Evolutionary conservation across 1,140 invertebrate species (phyloP).

Genomic region (Pseudomyrmex gracilis): DNA sequence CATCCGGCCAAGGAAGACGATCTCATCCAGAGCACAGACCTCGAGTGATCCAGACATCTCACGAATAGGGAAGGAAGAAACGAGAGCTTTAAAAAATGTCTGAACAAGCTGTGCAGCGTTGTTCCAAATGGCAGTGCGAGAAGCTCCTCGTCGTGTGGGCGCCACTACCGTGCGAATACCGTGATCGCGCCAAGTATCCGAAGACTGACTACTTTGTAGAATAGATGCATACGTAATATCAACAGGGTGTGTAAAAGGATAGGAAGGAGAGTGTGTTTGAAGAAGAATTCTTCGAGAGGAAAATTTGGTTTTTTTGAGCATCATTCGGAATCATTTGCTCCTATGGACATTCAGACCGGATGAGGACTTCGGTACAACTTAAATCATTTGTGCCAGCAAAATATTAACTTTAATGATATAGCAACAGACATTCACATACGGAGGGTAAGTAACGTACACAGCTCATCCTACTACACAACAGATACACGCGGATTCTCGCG

Average conservation of each 20-base stretch:
- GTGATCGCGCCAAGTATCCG: slow-evolving; percentile 55
- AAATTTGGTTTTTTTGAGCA: slow-evolving; percentile 25
- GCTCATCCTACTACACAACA: slow-evolving; percentile 61
- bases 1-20: slow-evolving; percentile 57
- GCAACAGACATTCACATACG: slow-evolving; percentile 79
- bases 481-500: slow-evolving; percentile 66
- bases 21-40: slow-evolving; percentile 10
- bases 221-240: slow-evolving; percentile 4
- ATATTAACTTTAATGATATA: slow-evolving; percentile 79
- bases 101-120: slow-evolving; percentile 34
- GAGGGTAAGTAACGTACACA: slow-evolving; percentile 74
- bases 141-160: slow-evolving; percentile 40
- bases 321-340: slow-evolving; percentile 44
- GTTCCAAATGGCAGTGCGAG: slow-evolving; percentile 68
- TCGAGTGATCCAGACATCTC: slow-evolving; percentile 22
- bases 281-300: background rate
- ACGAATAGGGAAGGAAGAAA: slow-evolving; percentile 53
- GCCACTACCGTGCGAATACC: slow-evolving; percentile 24
- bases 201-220: background rate
- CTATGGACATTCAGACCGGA: slow-evolving; percentile 72
- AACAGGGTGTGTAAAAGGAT: background rate
- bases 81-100: slow-evolving; percentile 39
- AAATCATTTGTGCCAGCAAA: slow-evolving; percentile 79
- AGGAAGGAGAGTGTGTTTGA: background rate
- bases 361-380: slow-evolving; percentile 76